Conservation (phyloP, 2,113 vertebrate genomes). For the Origma solitaria region DNA sequence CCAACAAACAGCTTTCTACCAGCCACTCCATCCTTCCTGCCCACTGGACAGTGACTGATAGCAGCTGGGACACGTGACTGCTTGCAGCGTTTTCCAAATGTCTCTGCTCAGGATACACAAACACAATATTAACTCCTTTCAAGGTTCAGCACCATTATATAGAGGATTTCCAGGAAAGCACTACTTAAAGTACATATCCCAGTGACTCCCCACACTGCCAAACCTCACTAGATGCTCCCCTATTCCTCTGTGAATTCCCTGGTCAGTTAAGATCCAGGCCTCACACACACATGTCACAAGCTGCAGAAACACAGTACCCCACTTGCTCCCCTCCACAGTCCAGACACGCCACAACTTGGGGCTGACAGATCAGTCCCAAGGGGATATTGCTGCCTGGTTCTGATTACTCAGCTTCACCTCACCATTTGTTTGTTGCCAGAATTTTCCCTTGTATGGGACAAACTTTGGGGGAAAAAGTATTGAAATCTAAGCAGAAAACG, state of each 20-base stretch:
- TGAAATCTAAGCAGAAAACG: background rate
- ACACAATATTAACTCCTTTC: background rate
- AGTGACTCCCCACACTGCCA: background rate
- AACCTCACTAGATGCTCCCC: background rate
- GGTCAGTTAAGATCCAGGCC: background rate
- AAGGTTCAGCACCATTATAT: background rate
- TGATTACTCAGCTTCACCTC: background rate
- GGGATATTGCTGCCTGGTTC: background rate
- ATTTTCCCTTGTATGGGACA: background rate
- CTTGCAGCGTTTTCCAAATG: background rate
- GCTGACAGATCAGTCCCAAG: background rate
- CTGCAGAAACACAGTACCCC: accelerated
- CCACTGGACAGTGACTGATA: background rate
- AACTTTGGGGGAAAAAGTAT: background rate
- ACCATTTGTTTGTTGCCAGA: background rate
- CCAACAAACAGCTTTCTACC: background rate
- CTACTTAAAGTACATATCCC: background rate
- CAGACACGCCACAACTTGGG: background rate
- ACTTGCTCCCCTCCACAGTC: background rate
- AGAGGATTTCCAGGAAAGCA: background rate
- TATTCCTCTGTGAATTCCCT: background rate
- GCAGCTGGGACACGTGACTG: background rate
- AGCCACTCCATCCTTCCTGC: background rate
- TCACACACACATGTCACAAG: accelerated
- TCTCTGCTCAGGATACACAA: background rate